Percentiles rank a stretch among this genome's conserved stretches.
Evolutionary conservation across 2,888 invertebrate genomes (phyloP).

Genomic region (Operophtera brumata): DNA sequence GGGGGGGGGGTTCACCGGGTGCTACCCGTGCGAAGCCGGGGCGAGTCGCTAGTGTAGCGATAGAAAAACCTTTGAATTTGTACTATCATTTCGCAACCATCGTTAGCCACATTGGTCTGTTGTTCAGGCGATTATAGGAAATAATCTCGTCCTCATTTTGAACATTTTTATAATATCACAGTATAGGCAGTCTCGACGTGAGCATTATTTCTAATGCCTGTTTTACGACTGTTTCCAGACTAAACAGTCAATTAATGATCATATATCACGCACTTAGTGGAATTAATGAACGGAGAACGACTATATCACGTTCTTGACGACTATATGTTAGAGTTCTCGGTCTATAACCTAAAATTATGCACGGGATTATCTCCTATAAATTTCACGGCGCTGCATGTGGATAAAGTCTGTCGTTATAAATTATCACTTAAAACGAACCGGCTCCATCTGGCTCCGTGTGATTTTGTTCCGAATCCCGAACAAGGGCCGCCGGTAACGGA

Average conservation of each 20-base stretch:
- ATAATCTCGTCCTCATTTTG: too few relatives aligned
- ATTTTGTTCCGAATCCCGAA: conserved; percentile 35
- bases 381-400: conserved; percentile 46
- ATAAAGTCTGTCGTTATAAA: conserved; percentile 45
- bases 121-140: too few relatives aligned
- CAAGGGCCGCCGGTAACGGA: conserved; percentile 44
- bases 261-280: conserved; percentile 22
- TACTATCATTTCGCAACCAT: too few relatives aligned
- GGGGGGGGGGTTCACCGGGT: too few relatives aligned
- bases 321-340: neutral
- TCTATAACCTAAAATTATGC: conserved; percentile 39
- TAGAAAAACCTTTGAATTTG: too few relatives aligned
- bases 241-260: conserved; percentile 26
- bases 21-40: too few relatives aligned
- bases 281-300: conserved; percentile 22
- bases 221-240: conserved; percentile 23
- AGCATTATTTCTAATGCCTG: conserved; percentile 18
- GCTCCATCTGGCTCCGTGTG: conserved; percentile 47
- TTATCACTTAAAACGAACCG: conserved; percentile 46
- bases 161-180: neutral
- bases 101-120: too few relatives aligned
- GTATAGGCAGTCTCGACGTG: neutral
- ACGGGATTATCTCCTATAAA: conserved; percentile 47
- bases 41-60: too few relatives aligned
- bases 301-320: conserved; percentile 18